Percentiles rank a stretch among this genome's conserved stretches.
Conservation (phyloP, 1,140 invertebrate species). For the Saccostrea glomerata region DNA sequence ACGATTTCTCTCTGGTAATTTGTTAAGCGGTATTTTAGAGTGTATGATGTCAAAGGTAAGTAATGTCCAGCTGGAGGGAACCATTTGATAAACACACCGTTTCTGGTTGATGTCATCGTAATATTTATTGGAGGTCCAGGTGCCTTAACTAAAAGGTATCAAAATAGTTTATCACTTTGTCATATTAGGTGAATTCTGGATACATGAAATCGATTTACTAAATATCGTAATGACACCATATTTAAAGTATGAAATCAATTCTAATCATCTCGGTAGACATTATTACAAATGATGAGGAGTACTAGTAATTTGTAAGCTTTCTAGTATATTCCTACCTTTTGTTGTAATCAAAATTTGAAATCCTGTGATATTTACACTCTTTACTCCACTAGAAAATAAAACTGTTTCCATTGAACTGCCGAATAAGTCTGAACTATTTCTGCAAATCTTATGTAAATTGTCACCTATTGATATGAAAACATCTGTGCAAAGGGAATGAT, state of each 20-base stretch:
- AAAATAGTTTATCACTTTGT: neutral
- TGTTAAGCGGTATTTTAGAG: neutral
- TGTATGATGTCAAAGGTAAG: slow-evolving; percentile 1
- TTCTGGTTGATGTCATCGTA: neutral
- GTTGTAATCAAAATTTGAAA: neutral
- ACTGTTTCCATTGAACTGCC: neutral
- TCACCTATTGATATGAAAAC: neutral
- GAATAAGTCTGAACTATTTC: neutral
- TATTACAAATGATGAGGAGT: no score
- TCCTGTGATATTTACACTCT: neutral
- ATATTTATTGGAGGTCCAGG: neutral
- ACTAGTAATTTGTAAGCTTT: no score
- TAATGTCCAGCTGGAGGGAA: neutral
- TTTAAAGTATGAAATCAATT: neutral
- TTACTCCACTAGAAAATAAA: neutral
- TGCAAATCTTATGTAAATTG: neutral
- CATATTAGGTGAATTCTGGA: no score
- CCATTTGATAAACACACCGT: neutral
- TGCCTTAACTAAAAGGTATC: neutral
- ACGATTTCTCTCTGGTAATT: neutral
- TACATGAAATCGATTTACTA: no score
- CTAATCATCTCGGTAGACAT: no score
- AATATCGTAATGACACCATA: neutral
- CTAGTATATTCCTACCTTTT: neutral
- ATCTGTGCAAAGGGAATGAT: neutral